A percentile compares a stretch with the other conserved stretches of the same genome.
These are phyloP conservation scores for Propithecus perrieri DNA, from an alignment of 2,797 vertebrate species.

Conservation along the genomic window DNA sequence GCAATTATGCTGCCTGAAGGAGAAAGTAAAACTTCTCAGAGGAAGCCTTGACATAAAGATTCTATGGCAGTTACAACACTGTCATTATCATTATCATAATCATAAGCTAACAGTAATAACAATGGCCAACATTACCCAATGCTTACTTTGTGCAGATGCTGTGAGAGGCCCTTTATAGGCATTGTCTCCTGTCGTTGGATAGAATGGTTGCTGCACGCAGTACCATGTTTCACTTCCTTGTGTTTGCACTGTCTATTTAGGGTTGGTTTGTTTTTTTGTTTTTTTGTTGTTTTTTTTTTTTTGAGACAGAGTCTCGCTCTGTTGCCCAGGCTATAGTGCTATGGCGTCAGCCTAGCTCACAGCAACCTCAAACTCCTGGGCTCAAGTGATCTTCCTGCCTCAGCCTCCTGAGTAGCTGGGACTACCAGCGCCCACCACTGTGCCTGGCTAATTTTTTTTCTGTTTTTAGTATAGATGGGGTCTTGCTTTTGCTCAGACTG, in stretches of 20 bases:
- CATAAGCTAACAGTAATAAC: background rate
- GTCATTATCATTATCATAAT: background rate
- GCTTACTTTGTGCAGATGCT: background rate
- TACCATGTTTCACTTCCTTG: background rate
- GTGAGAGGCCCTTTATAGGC: background rate
- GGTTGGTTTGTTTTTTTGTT: background rate
- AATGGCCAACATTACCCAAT: background rate
- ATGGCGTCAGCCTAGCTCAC: too few species aligned
- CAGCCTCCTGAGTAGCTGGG: too few species aligned
- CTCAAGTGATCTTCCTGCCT: too few species aligned
- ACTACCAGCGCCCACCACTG: too few species aligned
- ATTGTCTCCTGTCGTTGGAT: background rate
- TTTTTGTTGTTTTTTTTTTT: too few species aligned
- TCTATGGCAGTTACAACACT: background rate
- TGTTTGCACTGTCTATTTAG: background rate
- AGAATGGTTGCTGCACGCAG: background rate
- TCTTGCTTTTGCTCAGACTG: too few species aligned
- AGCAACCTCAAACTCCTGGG: too few species aligned
- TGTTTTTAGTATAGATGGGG: too few species aligned
- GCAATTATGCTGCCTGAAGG: background rate
- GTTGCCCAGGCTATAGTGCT: too few species aligned
- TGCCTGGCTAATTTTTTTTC: too few species aligned
- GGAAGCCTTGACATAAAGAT: conserved; percentile 34
- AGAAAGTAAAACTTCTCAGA: background rate
- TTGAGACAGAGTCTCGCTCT: too few species aligned